These are phyloP conservation scores for Abscondita cerata DNA, from an alignment of 2,888 invertebrate genomes.

Conservation along the genomic window DNA sequence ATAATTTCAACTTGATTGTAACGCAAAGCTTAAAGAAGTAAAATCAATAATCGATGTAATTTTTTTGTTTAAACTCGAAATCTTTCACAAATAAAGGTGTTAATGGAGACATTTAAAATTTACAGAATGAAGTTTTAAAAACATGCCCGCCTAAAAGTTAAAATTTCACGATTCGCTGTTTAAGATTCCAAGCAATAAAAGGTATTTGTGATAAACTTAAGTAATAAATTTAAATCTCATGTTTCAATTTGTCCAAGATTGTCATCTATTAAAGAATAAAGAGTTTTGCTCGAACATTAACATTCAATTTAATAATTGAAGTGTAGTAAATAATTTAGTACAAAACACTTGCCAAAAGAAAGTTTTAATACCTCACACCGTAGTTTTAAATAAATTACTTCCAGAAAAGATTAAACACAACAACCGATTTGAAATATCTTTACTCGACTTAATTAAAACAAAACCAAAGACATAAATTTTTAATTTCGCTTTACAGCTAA, in stretches of 20 bases:
- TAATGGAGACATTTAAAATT: too few relatives aligned
- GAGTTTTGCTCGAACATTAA: conserved; percentile 6
- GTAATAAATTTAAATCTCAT: conserved; percentile 7
- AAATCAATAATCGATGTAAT: too few relatives aligned
- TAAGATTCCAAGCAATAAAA: too few relatives aligned
- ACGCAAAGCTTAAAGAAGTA: too few relatives aligned
- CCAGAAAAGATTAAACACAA: conserved; percentile 23
- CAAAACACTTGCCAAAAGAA: conserved; percentile 22
- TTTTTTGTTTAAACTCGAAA: too few relatives aligned
- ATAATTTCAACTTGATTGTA: too few relatives aligned
- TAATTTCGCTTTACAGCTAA: conserved; percentile 30
- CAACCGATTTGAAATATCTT: conserved; percentile 25
- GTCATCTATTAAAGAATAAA: background rate
- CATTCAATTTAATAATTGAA: conserved; percentile 26
- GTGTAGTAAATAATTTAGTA: conserved; percentile 16
- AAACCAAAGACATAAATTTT: conserved; percentile 33
- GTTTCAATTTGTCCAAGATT: conserved; percentile 11
- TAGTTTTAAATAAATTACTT: conserved; percentile 31
- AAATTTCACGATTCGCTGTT: too few relatives aligned
- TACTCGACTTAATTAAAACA: conserved; percentile 30
- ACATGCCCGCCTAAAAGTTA: too few relatives aligned
- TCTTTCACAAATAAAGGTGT: too few relatives aligned
- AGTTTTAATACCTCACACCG: conserved; percentile 16
- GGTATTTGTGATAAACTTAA: too few relatives aligned
- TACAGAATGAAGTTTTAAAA: too few relatives aligned